Evolutionary conservation across 2,797 vertebrate genomes (phyloP), one percentile per base, ranked within the genome.

Genomic region (Eidolon dupreanum): DNA sequence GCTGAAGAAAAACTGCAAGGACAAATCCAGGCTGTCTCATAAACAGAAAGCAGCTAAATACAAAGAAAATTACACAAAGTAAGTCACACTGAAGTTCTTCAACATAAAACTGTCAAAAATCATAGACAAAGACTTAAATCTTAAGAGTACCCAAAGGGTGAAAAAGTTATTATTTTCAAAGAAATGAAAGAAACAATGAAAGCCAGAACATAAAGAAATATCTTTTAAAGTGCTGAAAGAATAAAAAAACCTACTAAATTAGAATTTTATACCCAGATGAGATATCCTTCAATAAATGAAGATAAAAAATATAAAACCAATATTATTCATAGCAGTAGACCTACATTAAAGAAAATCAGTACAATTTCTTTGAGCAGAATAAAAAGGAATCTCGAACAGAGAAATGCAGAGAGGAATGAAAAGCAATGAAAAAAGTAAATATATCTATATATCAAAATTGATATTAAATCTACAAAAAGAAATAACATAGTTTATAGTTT

Each of bases 261-360:
- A 78, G 12, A 90, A 91, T 95, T 96, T 86, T 97, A 92, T 95
- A 87, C 51, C 79, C 38, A 95, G 26, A 88, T 88, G 15, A 84
- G 1, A 63, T 88, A 43, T 22, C 71, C 9, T 73, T 65, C 20
- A 51, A 94, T 90, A 87, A 74, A 36, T 73, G 2, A 90, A 77
- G 26, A 20, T 73, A 28, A 85, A 55, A 65, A 66, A 74, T 41
- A 24, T 71, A 84, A 68, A 70, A 33, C 33, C 65, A 90, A 65
- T 16, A 65, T 79, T 88, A 71, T 16, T 73, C 17, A 83, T 55
- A 75, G 11, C 28, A 84, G 17, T 78, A 63, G 31, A 61, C 5
- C 15, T 9, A 89, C 9, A 78, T 75, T 65, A 68, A 65, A 33
- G 15, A 49, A 73, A 87, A 89, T 57, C 19, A 74, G 16, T 38